Percentiles rank a stretch among this genome's conserved stretches.
Evolutionary conservation across 2,113 vertebrate genomes (phyloP).

Genomic region (Lasiurus cinereus): DNA sequence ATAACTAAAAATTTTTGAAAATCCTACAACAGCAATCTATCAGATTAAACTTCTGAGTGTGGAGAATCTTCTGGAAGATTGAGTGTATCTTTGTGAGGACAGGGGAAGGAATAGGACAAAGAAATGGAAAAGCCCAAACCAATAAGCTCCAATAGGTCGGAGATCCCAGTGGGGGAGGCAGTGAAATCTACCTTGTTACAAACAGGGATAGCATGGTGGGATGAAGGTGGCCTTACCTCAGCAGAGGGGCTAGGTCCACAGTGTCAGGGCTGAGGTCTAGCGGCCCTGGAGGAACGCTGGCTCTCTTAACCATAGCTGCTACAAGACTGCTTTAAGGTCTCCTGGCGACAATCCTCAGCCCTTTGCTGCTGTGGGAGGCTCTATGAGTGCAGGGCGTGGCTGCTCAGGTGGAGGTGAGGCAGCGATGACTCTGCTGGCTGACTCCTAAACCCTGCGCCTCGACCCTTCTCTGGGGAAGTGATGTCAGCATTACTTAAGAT

Average conservation of each 20-base stretch:
- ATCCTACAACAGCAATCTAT: neutral
- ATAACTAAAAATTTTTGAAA: neutral
- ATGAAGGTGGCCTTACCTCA: constrained; percentile 46
- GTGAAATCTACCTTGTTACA: neutral
- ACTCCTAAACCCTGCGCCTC: neutral
- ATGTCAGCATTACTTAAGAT: neutral
- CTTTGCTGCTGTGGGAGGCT: neutral
- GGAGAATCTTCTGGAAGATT: neutral
- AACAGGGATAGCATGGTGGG: neutral
- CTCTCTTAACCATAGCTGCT: constrained; percentile 2
- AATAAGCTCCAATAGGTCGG: neutral
- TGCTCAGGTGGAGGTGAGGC: neutral
- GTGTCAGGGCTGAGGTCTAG: neutral
- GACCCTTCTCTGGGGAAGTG: constrained; percentile 48
- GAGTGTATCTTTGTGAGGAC: neutral
- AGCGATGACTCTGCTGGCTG: neutral
- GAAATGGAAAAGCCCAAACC: neutral
- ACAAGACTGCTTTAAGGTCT: neutral
- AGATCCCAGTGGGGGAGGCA: neutral
- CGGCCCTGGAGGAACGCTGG: neutral
- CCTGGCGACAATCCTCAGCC: neutral
- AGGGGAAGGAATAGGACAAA: neutral
- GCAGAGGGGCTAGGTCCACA: neutral
- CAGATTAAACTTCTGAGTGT: neutral
- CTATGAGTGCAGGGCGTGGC: neutral